Conservation (phyloP, 2,797 vertebrate species). For the Peromyscus aztecus region DNA sequence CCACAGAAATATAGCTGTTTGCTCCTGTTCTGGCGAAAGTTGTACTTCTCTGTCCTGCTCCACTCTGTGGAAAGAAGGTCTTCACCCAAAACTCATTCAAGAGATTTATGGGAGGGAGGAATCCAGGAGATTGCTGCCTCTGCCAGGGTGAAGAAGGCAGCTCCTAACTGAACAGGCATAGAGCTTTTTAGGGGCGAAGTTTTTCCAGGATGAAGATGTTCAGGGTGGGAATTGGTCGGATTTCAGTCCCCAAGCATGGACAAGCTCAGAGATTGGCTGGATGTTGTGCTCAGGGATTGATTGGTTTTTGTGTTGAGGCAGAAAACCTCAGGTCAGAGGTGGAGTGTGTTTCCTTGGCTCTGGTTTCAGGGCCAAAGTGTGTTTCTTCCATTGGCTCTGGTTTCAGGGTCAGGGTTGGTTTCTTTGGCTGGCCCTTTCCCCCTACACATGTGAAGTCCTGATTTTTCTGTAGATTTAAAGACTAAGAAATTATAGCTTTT, state of each 20-base stretch:
- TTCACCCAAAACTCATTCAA: neutral
- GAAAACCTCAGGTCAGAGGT: neutral
- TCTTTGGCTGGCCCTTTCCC: neutral
- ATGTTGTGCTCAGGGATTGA: neutral
- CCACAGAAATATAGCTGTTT: neutral
- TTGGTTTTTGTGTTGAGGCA: neutral
- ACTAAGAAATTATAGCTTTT: constrained; percentile 45
- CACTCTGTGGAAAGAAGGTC: neutral
- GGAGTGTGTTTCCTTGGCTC: neutral
- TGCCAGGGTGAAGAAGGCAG: neutral
- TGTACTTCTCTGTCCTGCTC: neutral
- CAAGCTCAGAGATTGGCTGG: neutral
- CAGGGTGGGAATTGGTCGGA: neutral
- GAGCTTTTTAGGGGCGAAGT: neutral
- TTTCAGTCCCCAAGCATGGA: neutral
- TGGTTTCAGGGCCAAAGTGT: neutral
- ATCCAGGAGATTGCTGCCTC: neutral
- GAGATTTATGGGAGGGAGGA: neutral
- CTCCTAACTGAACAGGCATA: neutral
- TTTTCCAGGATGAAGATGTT: neutral
- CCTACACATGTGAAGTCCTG: neutral
- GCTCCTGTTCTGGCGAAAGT: neutral
- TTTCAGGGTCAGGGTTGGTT: neutral
- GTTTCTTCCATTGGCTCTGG: neutral
- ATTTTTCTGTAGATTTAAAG: constrained; percentile 53